A percentile compares a stretch with the other conserved stretches of the same genome.
Conservation (phyloP, 1,140 invertebrate genomes). For the Brachionus manjavacas region DNA sequence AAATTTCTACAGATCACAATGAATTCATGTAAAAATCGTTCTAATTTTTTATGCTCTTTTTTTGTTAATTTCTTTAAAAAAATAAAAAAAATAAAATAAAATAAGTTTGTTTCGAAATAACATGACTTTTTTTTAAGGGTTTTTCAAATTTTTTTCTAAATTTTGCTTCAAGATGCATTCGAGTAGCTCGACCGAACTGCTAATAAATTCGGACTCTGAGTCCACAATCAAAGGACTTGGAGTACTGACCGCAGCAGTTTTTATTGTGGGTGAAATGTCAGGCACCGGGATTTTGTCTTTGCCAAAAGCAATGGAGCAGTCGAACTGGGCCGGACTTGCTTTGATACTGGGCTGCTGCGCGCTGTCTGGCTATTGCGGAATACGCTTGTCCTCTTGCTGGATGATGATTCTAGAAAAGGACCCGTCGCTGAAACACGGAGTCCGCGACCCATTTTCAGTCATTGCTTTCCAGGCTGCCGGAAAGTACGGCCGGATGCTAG, state of each 20-base stretch:
- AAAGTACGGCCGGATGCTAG: conserved; percentile 54
- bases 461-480: conserved; percentile 65
- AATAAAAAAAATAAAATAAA: background rate
- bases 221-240: conserved; percentile 50
- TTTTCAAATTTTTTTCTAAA: background rate
- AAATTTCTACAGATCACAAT: background rate
- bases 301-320: conserved; percentile 64
- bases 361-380: conserved; percentile 62
- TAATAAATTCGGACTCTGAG: conserved; percentile 18
- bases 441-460: conserved; percentile 66
- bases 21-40: background rate
- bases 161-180: background rate
- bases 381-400: conserved; percentile 66
- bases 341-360: conserved; percentile 63
- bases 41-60: background rate
- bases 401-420: conserved; percentile 66
- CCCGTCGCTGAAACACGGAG: conserved; percentile 61
- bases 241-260: conserved; percentile 61
- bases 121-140: background rate
- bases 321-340: conserved; percentile 65
- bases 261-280: conserved; percentile 70
- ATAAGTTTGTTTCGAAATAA: background rate
- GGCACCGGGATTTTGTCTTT: conserved; percentile 70
- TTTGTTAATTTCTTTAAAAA: background rate
- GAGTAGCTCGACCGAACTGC: background rate